These are phyloP conservation scores for Fistularia commersonii DNA, from an alignment of 2,797 vertebrate species.

Conservation along the genomic window DNA sequence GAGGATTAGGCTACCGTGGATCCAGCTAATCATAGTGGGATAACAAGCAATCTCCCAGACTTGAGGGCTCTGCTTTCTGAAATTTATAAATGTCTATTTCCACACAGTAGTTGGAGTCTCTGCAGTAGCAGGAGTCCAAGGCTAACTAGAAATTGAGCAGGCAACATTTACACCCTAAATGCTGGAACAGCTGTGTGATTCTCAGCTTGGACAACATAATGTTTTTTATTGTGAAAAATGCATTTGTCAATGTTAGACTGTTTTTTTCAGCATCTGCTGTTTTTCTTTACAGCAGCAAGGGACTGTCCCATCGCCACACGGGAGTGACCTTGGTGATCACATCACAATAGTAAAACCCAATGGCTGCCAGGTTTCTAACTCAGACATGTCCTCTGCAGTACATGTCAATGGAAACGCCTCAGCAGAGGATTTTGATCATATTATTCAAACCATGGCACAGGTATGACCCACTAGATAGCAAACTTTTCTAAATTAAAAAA, in stretches of 20 bases:
- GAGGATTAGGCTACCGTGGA: conserved; percentile 67
- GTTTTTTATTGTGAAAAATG: not conserved
- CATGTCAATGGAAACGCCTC: conserved; percentile 75
- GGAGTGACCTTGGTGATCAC: conserved; percentile 65
- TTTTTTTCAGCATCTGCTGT: not conserved
- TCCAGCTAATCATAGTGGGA: conserved; percentile 63
- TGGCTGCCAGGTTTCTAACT: conserved; percentile 67
- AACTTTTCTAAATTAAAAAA: not conserved
- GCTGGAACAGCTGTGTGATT: not conserved
- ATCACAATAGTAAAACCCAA: conserved; percentile 75
- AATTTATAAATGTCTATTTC: conserved; percentile 37
- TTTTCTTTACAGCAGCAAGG: conserved; percentile 63
- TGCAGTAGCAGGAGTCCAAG: conserved; percentile 2
- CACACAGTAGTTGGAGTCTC: not conserved
- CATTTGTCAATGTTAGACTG: no score
- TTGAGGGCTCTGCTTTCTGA: conserved; percentile 36
- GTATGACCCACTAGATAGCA: conserved; percentile 59
- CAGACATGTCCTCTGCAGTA: conserved; percentile 61
- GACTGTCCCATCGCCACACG: conserved; percentile 41
- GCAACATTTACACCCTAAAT: no score
- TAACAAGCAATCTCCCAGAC: conserved; percentile 45
- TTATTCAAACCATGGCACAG: conserved; percentile 91
- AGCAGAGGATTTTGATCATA: conserved; percentile 82
- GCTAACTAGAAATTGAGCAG: no score
- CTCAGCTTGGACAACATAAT: not conserved